Conservation (phyloP, 2,113 vertebrate species). For the Poecile atricapillus region DNA sequence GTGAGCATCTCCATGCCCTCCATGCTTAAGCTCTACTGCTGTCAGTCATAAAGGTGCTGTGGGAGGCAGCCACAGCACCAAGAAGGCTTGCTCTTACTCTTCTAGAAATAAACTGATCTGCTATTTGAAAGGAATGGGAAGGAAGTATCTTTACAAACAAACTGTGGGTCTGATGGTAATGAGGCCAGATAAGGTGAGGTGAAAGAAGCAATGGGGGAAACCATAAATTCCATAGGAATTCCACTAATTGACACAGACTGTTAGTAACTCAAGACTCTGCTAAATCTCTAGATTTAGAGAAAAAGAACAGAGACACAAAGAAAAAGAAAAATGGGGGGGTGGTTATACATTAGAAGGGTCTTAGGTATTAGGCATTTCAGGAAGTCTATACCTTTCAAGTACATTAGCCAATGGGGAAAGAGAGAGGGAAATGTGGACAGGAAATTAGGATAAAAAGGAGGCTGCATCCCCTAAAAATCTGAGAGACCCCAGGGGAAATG, state of each 20-base stretch:
- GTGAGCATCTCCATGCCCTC: neutral
- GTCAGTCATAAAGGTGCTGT: neutral
- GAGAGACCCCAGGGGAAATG: neutral
- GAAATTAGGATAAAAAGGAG: neutral
- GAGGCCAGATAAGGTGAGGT: neutral
- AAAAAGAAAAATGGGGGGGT: neutral
- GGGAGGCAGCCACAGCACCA: neutral
- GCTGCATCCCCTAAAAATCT: neutral
- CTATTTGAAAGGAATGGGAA: neutral
- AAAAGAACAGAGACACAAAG: neutral
- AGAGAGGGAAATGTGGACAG: fast-evolving
- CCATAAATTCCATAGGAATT: neutral
- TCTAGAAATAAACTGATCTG: neutral
- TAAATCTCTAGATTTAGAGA: neutral
- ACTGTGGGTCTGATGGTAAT: neutral
- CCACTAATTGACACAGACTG: neutral
- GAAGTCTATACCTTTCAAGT: neutral
- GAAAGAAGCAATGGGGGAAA: neutral
- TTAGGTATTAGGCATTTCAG: neutral
- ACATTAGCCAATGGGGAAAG: neutral
- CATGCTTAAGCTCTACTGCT: neutral
- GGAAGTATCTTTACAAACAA: neutral
- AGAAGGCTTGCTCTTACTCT: neutral
- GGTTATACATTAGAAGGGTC: neutral
- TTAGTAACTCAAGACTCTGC: neutral